phyloP scores from a whole-genome alignment of 2,113 vertebrate species.

The Cynocephalus volans region DNA sequence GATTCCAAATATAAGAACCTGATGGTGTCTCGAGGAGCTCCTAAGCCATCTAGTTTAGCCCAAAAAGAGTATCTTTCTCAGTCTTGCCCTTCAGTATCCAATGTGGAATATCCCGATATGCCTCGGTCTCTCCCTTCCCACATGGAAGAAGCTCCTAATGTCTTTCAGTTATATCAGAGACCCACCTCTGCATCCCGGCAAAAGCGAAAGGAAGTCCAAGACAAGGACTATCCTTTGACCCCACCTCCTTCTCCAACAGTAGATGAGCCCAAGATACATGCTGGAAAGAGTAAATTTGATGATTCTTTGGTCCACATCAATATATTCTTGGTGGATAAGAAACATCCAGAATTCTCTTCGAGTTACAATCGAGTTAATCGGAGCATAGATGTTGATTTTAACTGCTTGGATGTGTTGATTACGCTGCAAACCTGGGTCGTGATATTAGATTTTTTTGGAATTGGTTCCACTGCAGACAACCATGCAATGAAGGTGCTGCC shows the following conservation, averaged over 20 bases:
- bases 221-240: constrained; percentile 93
- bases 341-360: constrained; percentile 96
- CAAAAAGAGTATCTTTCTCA: constrained; percentile 98
- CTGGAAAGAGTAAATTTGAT: constrained; percentile 93
- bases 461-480: constrained; percentile 98
- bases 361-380: constrained; percentile 92
- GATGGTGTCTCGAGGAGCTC: constrained; percentile 97
- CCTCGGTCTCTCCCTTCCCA: constrained; percentile 97
- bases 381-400: constrained; percentile 97
- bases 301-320: constrained; percentile 98
- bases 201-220: constrained; percentile 91
- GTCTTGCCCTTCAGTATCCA: constrained; percentile 95
- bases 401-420: constrained; percentile 97
- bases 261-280: constrained; percentile 83
- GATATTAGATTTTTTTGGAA: constrained; percentile 98
- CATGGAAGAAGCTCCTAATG: constrained; percentile 97
- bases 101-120: constrained; percentile 96
- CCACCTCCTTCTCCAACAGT: constrained; percentile 97
- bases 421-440: constrained; percentile 99
- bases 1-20: constrained; percentile 97
- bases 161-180: constrained; percentile 98
- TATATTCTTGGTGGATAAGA: constrained; percentile 96
- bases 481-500: constrained; percentile 92
- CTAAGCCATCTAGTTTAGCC: constrained; percentile 94
- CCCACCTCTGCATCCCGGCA: constrained; percentile 91